Base-by-base conservation (phyloP, 2,888 invertebrate genomes). In the Lacanobia oleracea region DNA sequence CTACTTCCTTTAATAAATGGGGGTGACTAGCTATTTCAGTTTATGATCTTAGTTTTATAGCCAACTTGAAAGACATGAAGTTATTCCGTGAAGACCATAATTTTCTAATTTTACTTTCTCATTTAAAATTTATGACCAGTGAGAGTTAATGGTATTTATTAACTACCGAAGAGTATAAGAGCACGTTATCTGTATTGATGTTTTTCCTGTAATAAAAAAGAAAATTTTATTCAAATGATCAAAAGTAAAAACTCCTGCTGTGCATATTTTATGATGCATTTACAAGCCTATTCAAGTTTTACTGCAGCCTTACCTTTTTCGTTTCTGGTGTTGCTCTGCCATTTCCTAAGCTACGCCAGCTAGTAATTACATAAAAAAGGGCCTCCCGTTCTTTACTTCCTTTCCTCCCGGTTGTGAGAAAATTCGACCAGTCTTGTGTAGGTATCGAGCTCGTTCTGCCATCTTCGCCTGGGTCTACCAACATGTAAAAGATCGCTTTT, bases 71-170 rank as follows among this genome's bases (percentile, higher is more conserved):
- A 77, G 50, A 60, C 27, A 53, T 63, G 62, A 40, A 75, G 51
- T 37, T n/a, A 61, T 51, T 68, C 50, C 3, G 77, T 51, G n/a
- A 70, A 50, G 12, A 60, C 12, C 4, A 57, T 62, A 43, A 82
- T 66, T 69, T 82, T 82, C 77, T 64, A 27, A 60, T 43, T 43
- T 21, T 21, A 50, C 64, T 78, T 69, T 78, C 70, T 37, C 51
- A 53, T 64, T 67, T 54, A 3, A 63, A 57, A 7, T 63, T 56
- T 53, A 77, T 77, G 43, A 51, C 8, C 48, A 50, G 59, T 64
- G 23, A 60, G 33, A 54, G 43, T 57, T 72, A 56, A 51, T 79
- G 51, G 50, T 21, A 10, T 62, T 57, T 63, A 40, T 63, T 48
- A 51, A 51, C 12, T 60, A 40, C 2, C 21, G 14, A 43, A 12